Percentiles rank a stretch among this genome's conserved stretches.
These are phyloP conservation scores for Celastrina argiolus DNA, from an alignment of 2,888 invertebrate species.

Conservation along the genomic window DNA sequence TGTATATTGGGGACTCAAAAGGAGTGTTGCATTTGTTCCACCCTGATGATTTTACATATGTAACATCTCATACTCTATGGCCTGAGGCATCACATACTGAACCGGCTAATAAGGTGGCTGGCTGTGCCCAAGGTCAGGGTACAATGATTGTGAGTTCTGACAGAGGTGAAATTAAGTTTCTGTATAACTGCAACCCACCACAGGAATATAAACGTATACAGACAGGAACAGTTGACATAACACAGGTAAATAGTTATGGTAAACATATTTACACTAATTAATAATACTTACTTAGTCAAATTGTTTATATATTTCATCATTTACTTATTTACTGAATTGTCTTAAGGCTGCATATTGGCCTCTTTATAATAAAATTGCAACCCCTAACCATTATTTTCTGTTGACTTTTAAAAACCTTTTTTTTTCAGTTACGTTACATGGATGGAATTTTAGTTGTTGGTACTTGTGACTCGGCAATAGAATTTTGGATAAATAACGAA, in stretches of 20 bases:
- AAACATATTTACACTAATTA: too few species aligned
- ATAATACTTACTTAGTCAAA: too few species aligned
- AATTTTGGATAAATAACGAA: slow-evolving; percentile 68
- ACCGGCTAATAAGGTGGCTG: slow-evolving; percentile 61
- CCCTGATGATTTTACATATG: slow-evolving; percentile 51
- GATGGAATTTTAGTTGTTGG: slow-evolving; percentile 68
- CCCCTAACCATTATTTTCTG: not conserved
- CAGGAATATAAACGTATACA: slow-evolving; percentile 54
- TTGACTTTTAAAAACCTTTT: slow-evolving; percentile 15
- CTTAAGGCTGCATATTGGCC: too few species aligned
- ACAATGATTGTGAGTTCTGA: slow-evolving; percentile 66
- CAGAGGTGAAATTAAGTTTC: slow-evolving; percentile 66
- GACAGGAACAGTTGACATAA: slow-evolving; percentile 61
- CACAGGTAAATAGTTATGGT: slow-evolving; percentile 50
- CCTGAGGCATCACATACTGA: slow-evolving; percentile 53
- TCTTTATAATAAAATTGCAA: not conserved
- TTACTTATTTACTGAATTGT: too few species aligned
- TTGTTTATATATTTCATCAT: too few species aligned
- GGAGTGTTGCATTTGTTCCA: slow-evolving; percentile 63
- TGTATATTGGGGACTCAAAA: slow-evolving; percentile 69
- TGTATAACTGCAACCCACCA: slow-evolving; percentile 66
- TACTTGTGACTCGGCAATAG: slow-evolving; percentile 70
- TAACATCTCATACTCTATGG: slow-evolving; percentile 59
- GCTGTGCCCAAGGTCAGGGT: slow-evolving; percentile 59
- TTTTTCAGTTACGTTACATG: slow-evolving; percentile 67